A percentile compares a stretch with the other conserved stretches of the same genome.
phyloP scores from a whole-genome alignment of 2,888 invertebrate genomes.

The Limenitis camilla region DNA sequence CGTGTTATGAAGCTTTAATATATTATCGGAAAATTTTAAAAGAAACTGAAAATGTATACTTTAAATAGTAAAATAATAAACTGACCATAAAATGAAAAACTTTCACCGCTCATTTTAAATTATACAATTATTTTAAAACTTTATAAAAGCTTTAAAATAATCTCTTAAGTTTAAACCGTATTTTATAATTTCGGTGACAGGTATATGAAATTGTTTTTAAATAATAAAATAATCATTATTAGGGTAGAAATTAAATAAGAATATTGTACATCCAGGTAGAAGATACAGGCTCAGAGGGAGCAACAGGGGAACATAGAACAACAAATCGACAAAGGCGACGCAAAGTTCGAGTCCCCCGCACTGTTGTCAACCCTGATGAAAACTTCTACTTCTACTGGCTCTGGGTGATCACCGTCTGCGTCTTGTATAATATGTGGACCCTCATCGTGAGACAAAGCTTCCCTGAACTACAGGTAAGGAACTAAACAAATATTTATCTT shows the following conservation, averaged over 20 bases:
- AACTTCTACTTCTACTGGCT: conserved; percentile 98
- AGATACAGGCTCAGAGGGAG: conserved; percentile 81
- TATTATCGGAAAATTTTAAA: no score
- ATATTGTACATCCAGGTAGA: conserved; percentile 56
- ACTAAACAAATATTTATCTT: no score
- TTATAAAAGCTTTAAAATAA: no score
- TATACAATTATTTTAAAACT: no score
- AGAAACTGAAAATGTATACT: no score
- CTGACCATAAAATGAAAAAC: no score
- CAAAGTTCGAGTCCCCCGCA: conserved; percentile 81
- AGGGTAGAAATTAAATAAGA: not conserved
- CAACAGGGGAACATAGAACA: conserved; percentile 73
- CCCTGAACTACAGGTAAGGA: conserved; percentile 84
- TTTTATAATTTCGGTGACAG: no score
- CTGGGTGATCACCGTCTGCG: conserved; percentile 89
- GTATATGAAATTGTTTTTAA: not conserved
- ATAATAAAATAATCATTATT: not conserved
- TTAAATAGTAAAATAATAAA: no score
- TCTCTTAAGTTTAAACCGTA: no score
- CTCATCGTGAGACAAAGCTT: conserved; percentile 95
- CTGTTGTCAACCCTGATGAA: conserved; percentile 95
- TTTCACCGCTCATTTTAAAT: no score
- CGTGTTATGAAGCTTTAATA: no score
- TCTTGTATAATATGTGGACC: conserved; percentile 96
- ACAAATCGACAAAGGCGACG: conserved; percentile 77